Conservation (phyloP, 2,888 invertebrate genomes). For the Macaria notata region DNA sequence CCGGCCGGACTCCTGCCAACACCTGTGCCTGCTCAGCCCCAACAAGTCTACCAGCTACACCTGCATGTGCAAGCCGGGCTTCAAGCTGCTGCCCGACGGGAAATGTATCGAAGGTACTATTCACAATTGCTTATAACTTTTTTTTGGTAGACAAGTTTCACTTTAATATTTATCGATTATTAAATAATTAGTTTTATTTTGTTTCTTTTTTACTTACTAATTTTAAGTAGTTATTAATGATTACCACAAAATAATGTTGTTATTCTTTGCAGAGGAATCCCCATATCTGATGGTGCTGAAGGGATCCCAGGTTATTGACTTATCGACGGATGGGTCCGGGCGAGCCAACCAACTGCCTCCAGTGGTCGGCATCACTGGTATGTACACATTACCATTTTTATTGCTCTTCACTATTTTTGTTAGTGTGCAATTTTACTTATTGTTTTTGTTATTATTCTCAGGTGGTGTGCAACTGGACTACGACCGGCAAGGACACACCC, state of each 20-base stretch:
- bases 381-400: background rate
- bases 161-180: too few relatives aligned
- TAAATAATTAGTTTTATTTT: too few relatives aligned
- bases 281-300: slow-evolving; percentile 95
- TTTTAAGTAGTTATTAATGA: too few relatives aligned
- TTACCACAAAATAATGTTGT: too few relatives aligned
- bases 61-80: slow-evolving; percentile 97
- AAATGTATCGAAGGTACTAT: slow-evolving; percentile 85
- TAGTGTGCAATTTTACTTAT: too few relatives aligned
- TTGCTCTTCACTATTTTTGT: too few relatives aligned
- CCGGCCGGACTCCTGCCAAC: slow-evolving; percentile 85
- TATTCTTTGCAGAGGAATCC: slow-evolving; percentile 85
- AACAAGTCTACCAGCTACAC: slow-evolving; percentile 86
- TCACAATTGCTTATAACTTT: too few relatives aligned
- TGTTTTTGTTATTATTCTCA: slow-evolving; percentile 23
- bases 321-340: slow-evolving; percentile 89
- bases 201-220: too few relatives aligned
- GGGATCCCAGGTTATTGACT: slow-evolving; percentile 94
- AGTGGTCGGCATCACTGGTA: slow-evolving; percentile 89
- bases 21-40: slow-evolving; percentile 95
- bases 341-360: slow-evolving; percentile 91
- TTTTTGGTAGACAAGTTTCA: too few relatives aligned
- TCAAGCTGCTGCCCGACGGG: slow-evolving; percentile 85
- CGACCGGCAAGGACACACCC: slow-evolving; percentile 90
- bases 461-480: slow-evolving; percentile 95